Percentiles rank a stretch among this genome's conserved stretches.
phyloP scores from a whole-genome alignment of 2,888 invertebrate genomes.

The Drosophila lacicola region DNA sequence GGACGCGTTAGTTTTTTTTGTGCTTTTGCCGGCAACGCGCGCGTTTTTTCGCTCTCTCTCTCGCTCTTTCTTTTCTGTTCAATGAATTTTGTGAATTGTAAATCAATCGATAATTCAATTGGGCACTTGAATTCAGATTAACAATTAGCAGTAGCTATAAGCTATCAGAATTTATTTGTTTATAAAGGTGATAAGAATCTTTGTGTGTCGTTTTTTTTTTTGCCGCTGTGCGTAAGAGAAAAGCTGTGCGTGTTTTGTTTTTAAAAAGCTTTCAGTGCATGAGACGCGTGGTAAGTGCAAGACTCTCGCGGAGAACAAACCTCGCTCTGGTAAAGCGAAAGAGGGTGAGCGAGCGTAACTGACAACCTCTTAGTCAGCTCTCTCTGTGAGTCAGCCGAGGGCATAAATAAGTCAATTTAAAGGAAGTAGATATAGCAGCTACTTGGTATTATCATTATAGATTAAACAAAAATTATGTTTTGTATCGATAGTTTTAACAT shows the following conservation, averaged over 20 bases:
- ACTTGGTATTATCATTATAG: not conserved
- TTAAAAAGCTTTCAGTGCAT: constrained; percentile 45
- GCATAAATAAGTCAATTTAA: not conserved
- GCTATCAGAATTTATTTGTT: constrained; percentile 4
- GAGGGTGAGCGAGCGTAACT: not conserved
- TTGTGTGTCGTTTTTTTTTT: constrained; percentile 17
- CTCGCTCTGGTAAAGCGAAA: constrained; percentile 1
- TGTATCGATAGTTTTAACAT: not conserved
- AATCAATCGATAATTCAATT: constrained; percentile 1
- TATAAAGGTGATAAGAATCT: constrained; percentile 33
- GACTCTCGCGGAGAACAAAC: constrained; percentile 8
- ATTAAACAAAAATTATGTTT: not conserved
- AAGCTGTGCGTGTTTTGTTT: constrained; percentile 52
- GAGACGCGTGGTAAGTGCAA: constrained; percentile 57
- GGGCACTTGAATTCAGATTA: constrained; percentile 8
- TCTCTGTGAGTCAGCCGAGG: too few relatives aligned
- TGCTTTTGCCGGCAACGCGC: constrained; percentile 48
- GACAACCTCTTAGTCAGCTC: not conserved
- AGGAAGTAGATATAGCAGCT: not conserved
- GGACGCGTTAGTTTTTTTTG: constrained; percentile 44
- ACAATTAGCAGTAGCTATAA: constrained; percentile 13
- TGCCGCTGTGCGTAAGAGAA: constrained; percentile 28
- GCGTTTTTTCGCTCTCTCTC: not conserved
- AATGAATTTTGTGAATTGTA: constrained; percentile 1
- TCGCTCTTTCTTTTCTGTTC: not conserved